Conservation (phyloP, 1,140 invertebrate species). For the Proales similis region DNA sequence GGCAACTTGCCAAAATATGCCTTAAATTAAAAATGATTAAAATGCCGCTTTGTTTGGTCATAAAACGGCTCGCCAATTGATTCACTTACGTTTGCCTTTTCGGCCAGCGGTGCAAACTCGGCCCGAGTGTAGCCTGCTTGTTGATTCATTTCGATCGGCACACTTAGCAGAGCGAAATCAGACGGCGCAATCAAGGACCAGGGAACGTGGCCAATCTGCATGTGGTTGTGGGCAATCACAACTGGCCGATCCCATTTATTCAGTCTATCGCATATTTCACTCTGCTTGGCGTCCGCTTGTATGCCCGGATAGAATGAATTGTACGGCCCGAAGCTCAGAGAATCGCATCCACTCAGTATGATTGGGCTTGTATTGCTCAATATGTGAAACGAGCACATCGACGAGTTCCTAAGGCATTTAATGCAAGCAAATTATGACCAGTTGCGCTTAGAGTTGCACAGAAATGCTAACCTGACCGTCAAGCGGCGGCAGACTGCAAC, state of each 20-base stretch:
- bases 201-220: neutral
- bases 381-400: slow-evolving; percentile 32
- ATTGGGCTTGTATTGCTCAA: slow-evolving; percentile 24
- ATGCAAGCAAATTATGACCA: neutral
- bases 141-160: slow-evolving; percentile 13
- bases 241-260: slow-evolving; percentile 33
- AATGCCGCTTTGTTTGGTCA: neutral
- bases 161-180: slow-evolving; percentile 15
- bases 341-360: slow-evolving; percentile 29
- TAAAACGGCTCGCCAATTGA: neutral
- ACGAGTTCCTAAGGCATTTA: slow-evolving; percentile 8
- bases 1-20: slow-evolving; percentile 27
- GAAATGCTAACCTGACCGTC: slow-evolving; percentile 21
- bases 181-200: slow-evolving; percentile 23
- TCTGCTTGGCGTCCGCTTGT: slow-evolving; percentile 5
- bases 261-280: slow-evolving; percentile 15
- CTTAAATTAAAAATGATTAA: neutral
- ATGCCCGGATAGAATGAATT: slow-evolving; percentile 24
- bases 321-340: slow-evolving; percentile 20
- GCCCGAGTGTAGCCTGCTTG: neutral
- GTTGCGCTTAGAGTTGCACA: neutral
- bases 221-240: slow-evolving; percentile 30
- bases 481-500: slow-evolving; percentile 5
- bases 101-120: slow-evolving; percentile 1
- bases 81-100: slow-evolving; percentile 25